These are phyloP conservation scores for Microtus richardsoni DNA, from an alignment of 2,113 vertebrate species.

Conservation along the genomic window DNA sequence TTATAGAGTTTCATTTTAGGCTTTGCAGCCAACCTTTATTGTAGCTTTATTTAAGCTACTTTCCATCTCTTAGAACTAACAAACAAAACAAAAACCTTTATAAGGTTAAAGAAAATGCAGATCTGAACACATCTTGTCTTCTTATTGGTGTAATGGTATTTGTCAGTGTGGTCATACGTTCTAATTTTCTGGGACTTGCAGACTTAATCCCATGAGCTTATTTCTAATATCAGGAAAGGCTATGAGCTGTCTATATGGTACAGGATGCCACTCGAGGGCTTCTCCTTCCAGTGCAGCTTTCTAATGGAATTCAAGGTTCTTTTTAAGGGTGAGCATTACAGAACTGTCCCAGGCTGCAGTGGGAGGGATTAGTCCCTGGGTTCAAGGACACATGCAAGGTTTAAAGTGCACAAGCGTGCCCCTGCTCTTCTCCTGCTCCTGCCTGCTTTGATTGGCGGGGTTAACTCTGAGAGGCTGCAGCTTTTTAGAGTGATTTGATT, in stretches of 20 bases:
- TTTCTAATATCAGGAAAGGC: conserved; percentile 78
- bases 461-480: conserved; percentile 92
- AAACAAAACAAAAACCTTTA: not conserved
- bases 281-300: conserved; percentile 75
- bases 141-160: conserved; percentile 65
- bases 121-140: conserved; percentile 75
- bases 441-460: conserved; percentile 92
- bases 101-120: not conserved
- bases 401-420: conserved; percentile 92
- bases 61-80: not conserved
- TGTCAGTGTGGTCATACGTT: conserved; percentile 53
- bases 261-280: conserved; percentile 63
- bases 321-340: conserved; percentile 62
- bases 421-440: conserved; percentile 81
- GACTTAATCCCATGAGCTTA: conserved; percentile 81
- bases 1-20: conserved; percentile 25
- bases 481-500: conserved; percentile 94
- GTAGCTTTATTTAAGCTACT: conserved; percentile 49
- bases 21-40: conserved; percentile 37
- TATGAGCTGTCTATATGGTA: conserved; percentile 62
- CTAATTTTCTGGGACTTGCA: conserved; percentile 80
- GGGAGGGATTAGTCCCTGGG: conserved; percentile 66
- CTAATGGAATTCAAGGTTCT: conserved; percentile 82
- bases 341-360: conserved; percentile 68
- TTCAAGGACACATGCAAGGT: conserved; percentile 92